Evolutionary conservation across 2,797 vertebrate species (phyloP), one percentile per base, ranked within the genome.

Genomic region (Parotocinclus haroldoi): DNA sequence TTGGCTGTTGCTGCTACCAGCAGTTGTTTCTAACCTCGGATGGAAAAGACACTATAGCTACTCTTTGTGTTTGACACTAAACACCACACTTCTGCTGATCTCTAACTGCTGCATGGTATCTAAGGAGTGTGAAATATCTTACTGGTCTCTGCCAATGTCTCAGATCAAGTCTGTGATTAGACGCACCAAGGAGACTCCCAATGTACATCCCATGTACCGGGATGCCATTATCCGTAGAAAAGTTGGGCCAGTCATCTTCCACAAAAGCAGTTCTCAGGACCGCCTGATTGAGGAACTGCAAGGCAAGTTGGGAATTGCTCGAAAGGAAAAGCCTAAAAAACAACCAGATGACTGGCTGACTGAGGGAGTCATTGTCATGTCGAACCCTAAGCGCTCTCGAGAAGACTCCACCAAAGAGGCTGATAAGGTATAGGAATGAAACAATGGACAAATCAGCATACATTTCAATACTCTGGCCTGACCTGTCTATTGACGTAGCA

Each of bases 141-240:
- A 27, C 27, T 27, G 27, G 16, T 69, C 49, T 77, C 14, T 71
- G 52, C 63, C 68, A 14, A 38, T 62, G 52, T 27, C 86, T 77
- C 85, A 99, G 96, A 94, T 98, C 81, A 94, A 96, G 81, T 95
- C 94, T 17, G 92, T 98, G 82, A 98, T 99, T 85, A 93, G 92
- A 80, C 94, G 94, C 84, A 98, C 96, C 78, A 96, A 93, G 88
- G 94, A 98, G 86, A 92, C 91, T 0, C 45, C 89, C 44, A 94
- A 96, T 8, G 92, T 95, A 48, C 96, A 98, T 80, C 96, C 96
- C 37, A 95, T 98, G 96, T 96, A 84, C 83, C 93, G 92, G 46
- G 94, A 97, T 7, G 91, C 90, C 60, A 85, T 92, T 68, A 86
- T 92, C 27, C 91, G 94, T 18, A 89, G 91, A 66, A 95, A 92